Evolutionary conservation across 2,888 invertebrate species (phyloP), one percentile per base, ranked within the genome.

Genomic region (Drosophila stalkeri): DNA sequence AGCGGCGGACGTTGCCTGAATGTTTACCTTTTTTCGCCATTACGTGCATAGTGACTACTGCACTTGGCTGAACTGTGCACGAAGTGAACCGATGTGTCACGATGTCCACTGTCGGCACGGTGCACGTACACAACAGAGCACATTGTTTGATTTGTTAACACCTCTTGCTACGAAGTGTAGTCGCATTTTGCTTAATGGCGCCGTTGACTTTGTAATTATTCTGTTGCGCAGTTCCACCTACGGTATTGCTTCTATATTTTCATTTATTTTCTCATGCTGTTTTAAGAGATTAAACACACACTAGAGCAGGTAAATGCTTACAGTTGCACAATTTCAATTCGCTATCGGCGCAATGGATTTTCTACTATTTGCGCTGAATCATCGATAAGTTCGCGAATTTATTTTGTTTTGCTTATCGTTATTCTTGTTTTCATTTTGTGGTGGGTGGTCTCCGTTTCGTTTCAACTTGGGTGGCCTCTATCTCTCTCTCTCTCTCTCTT

Each of bases 221-320:
- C 65, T 75, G 75, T 77, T 85, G 85, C 85, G 88, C 83, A 88
- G 88, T 85, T 82, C 55, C 31, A 55, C 27, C 49, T 44, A 44
- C 61, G 71, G 43, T 57, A 70, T 78, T 71, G 56, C 61, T 75
- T 72, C 61, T 59, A 72, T 61, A 44, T 44, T 35, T 44, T 71
- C 49, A n/a, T 66, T 62, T 77, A 67, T 78, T 82, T 75, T 62
- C 75, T 64, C 78, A 78, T 33, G 63, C 54, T 63, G 61, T 39
- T 69, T 60, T 70, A 64, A 79, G 64, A 70, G 64, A 78, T 57
- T 64, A 51, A 63, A 31, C 44, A 46, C 33, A 43, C 44, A 35
- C 60, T 7, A 11, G 14, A 16, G 20, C 31, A 49, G 20, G 23
- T 41, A 39, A 16, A 56, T 31, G 18, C n/a, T 12, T 12, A 51